phyloP scores from a whole-genome alignment of 2,888 invertebrate genomes.

The Drosophila peninsularis region DNA sequence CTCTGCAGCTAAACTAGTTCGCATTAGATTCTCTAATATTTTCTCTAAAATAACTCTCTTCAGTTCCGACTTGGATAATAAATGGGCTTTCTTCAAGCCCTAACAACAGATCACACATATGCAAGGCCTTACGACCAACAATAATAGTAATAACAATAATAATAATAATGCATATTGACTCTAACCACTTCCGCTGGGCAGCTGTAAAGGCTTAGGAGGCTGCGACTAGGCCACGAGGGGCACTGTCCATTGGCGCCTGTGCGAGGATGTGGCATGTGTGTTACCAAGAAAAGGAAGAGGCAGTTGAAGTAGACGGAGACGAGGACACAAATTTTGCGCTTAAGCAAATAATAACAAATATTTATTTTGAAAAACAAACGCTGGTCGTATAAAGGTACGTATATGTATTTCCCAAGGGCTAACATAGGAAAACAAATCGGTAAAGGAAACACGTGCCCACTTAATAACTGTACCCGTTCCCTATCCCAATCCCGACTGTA shows the following conservation, averaged over 20 bases:
- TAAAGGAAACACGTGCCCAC: slow-evolving; percentile 72
- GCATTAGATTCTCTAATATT: not conserved
- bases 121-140: slow-evolving; percentile 5
- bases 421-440: slow-evolving; percentile 68
- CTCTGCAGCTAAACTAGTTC: not conserved
- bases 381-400: slow-evolving; percentile 11
- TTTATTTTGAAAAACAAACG: slow-evolving; percentile 68
- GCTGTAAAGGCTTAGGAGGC: slow-evolving; percentile 68
- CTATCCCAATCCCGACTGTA: not conserved
- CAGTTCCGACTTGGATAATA: slow-evolving; percentile 7
- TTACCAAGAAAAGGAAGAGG: slow-evolving; percentile 38
- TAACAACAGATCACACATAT: slow-evolving; percentile 7
- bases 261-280: slow-evolving; percentile 14
- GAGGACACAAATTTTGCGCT: slow-evolving; percentile 56
- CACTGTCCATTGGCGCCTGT: slow-evolving; percentile 60
- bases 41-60: not conserved
- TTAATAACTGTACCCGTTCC: slow-evolving; percentile 50
- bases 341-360: slow-evolving; percentile 68
- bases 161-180: slow-evolving; percentile 2
- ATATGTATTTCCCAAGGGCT: slow-evolving; percentile 48
- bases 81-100: not conserved
- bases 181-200: slow-evolving; percentile 41
- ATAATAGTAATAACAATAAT: not conserved
- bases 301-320: slow-evolving; percentile 1
- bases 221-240: slow-evolving; percentile 12